Percentiles rank a stretch among this genome's conserved stretches.
Conservation (phyloP, 2,888 invertebrate species). For the Folsomia manolachei region DNA sequence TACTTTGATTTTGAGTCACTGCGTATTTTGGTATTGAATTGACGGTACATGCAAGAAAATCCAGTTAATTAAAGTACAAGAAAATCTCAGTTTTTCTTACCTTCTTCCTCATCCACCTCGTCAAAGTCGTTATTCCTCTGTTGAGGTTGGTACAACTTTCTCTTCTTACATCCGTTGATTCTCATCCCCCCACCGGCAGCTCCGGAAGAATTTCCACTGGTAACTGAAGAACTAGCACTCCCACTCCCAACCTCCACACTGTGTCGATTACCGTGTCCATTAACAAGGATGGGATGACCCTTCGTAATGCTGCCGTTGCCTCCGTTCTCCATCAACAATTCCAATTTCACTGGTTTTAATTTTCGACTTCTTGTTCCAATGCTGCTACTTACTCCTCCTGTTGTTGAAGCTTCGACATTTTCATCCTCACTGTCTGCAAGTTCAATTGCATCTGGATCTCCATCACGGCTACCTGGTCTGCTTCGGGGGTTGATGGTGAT, state of each 20-base stretch:
- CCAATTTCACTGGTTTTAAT: conserved; percentile 5
- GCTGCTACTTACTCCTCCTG: conserved; percentile 17
- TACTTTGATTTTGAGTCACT: too few species aligned
- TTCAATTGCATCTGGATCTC: conserved; percentile 10
- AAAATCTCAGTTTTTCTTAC: conserved; percentile 15
- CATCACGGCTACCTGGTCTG: background rate
- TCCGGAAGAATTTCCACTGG: conserved; percentile 1
- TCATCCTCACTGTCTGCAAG: conserved; percentile 7
- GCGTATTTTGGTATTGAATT: too few species aligned
- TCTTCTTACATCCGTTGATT: conserved; percentile 88
- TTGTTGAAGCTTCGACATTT: background rate
- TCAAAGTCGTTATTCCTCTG: conserved; percentile 76
- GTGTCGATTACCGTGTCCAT: conserved; percentile 7
- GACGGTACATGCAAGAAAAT: too few species aligned
- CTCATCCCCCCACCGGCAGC: conserved; percentile 21
- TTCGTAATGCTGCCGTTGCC: conserved; percentile 2
- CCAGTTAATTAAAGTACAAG: too few species aligned
- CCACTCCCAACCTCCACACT: conserved; percentile 16
- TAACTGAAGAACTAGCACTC: conserved; percentile 22
- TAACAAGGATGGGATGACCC: background rate
- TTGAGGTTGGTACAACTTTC: conserved; percentile 89
- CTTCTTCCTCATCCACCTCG: conserved; percentile 33
- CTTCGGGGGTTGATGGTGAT: conserved; percentile 24
- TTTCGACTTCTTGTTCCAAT: background rate
- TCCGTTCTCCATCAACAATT: conserved; percentile 15